A percentile compares a stretch with the other conserved stretches of the same genome.
These are phyloP conservation scores for Solea solea DNA, from an alignment of 2,113 vertebrate genomes.

Conservation along the genomic window DNA sequence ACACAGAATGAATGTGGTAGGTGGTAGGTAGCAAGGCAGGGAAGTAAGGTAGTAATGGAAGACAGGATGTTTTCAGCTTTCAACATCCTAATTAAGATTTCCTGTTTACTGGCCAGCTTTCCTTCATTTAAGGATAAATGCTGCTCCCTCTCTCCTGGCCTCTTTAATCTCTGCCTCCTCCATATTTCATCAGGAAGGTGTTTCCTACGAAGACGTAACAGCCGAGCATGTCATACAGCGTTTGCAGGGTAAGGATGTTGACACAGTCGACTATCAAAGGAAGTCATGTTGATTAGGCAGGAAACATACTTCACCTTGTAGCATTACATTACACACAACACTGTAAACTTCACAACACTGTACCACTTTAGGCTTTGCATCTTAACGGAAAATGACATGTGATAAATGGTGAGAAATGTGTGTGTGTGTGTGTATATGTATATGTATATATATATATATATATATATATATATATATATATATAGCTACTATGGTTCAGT, in stretches of 20 bases:
- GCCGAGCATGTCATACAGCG: conserved; percentile 16
- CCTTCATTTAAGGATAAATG: conserved; percentile 35
- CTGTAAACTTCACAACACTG: background rate
- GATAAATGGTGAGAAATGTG: background rate
- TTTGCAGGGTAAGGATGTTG: conserved; percentile 53
- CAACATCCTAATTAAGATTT: conserved; percentile 52
- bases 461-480: background rate
- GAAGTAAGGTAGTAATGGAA: background rate
- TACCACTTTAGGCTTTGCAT: conserved; percentile 16
- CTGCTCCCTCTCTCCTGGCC: conserved; percentile 12
- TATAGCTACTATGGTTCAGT: no score
- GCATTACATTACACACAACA: conserved; percentile 35
- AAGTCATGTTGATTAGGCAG: conserved; percentile 61
- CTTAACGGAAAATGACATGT: conserved; percentile 12
- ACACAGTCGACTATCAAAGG: conserved; percentile 64
- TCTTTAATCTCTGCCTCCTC: conserved; percentile 42
- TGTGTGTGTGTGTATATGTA: background rate
- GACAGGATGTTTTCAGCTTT: conserved; percentile 12
- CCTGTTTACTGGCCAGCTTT: conserved; percentile 22
- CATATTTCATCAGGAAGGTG: conserved; percentile 13
- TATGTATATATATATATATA: background rate
- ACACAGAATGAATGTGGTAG: background rate
- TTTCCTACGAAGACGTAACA: conserved; percentile 47
- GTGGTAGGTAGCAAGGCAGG: conserved; percentile 8
- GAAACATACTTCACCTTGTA: conserved; percentile 47